A percentile compares a stretch with the other conserved stretches of the same genome.
Evolutionary conservation across 1,140 invertebrate species (phyloP).

Genomic region (Drosophila tropicalis): DNA sequence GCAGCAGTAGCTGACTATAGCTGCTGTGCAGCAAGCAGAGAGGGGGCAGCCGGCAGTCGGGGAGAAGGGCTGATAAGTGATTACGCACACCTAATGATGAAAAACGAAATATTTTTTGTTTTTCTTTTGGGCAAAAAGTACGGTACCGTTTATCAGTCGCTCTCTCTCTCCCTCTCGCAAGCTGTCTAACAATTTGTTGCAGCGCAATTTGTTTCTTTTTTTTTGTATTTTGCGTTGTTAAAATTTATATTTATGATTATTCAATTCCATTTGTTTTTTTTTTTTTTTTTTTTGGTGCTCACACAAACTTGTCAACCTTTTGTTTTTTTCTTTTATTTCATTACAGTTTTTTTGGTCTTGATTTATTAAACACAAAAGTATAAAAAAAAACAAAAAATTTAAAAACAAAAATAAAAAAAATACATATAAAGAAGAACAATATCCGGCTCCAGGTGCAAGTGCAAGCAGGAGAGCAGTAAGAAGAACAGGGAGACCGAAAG

Average conservation of each 20-base stretch:
- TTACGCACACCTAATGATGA: slow-evolving; percentile 12
- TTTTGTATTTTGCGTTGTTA: slow-evolving; percentile 51
- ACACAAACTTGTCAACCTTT: slow-evolving; percentile 21
- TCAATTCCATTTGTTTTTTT: slow-evolving; percentile 48
- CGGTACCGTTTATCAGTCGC: slow-evolving; percentile 6
- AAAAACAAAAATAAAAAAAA: slow-evolving; percentile 15
- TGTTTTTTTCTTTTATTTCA: slow-evolving; percentile 50
- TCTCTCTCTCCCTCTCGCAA: not conserved
- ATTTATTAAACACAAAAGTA: slow-evolving; percentile 58
- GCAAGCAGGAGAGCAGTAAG: not conserved
- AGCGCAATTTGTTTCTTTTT: slow-evolving; percentile 52
- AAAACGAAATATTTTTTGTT: slow-evolving; percentile 3
- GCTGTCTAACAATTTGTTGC: slow-evolving; percentile 31
- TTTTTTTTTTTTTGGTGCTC: slow-evolving; percentile 29
- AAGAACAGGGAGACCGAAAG: not conserved
- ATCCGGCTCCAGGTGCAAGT: not conserved
- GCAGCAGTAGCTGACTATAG: slow-evolving; percentile 40
- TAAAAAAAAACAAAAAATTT: slow-evolving; percentile 17
- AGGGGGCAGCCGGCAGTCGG: not conserved
- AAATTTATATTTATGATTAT: slow-evolving; percentile 35
- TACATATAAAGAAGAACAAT: slow-evolving; percentile 10
- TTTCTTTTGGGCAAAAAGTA: slow-evolving; percentile 5
- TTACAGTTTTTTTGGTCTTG: slow-evolving; percentile 78
- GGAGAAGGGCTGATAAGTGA: slow-evolving; percentile 5
- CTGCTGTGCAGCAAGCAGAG: not conserved